Evolutionary conservation across 2,797 vertebrate species (phyloP).

Genomic region (Heliangelus exortis): DNA sequence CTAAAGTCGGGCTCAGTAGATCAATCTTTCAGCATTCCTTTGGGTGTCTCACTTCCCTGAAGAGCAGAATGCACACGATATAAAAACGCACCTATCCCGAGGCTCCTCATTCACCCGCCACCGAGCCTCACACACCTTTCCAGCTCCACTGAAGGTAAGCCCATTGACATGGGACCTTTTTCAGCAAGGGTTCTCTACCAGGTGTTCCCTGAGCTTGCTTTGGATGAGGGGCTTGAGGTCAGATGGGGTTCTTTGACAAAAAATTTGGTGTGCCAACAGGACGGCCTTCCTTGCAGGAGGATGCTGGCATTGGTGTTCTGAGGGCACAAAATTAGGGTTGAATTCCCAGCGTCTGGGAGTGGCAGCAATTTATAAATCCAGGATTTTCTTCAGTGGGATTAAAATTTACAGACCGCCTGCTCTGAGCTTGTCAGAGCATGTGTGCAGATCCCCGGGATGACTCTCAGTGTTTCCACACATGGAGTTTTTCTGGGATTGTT

Average conservation of each 20-base stretch:
- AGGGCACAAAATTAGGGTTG: no score
- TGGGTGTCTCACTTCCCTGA: slow-evolving; percentile 56
- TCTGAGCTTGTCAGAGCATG: neutral
- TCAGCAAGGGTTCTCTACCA: neutral
- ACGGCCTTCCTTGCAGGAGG: neutral
- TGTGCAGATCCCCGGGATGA: neutral
- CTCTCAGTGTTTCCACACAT: rapidly evolving
- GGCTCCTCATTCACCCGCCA: neutral
- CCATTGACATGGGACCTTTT: rapidly evolving
- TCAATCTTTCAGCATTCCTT: slow-evolving; percentile 48
- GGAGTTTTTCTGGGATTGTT: no score
- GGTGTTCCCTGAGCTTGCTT: neutral
- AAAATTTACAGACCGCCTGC: rapidly evolving
- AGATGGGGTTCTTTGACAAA: neutral
- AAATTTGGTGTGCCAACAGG: neutral
- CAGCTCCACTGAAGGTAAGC: slow-evolving; percentile 24
- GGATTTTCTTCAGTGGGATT: neutral
- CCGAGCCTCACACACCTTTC: rapidly evolving
- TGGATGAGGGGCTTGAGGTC: rapidly evolving
- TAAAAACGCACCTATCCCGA: neutral
- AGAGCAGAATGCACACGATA: rapidly evolving
- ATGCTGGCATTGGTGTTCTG: neutral
- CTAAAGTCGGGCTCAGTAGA: neutral
- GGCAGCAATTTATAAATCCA: neutral
- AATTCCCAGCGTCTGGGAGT: neutral